Base-by-base conservation (phyloP, 2,888 invertebrate genomes). In the Xanthia togata region DNA sequence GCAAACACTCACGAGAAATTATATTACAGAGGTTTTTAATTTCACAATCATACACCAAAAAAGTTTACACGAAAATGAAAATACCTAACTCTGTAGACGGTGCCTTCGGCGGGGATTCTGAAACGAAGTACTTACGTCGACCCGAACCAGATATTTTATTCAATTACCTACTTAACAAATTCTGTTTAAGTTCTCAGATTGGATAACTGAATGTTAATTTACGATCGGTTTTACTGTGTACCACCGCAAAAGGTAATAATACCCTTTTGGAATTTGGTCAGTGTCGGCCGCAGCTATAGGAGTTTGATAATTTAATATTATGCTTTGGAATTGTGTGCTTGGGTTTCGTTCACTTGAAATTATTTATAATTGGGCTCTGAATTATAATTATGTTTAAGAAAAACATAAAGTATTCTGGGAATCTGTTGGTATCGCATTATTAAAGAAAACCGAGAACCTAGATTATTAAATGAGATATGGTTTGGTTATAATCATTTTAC, bases 151-250 rank as follows among this genome's bases (percentile, higher is more conserved):
- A 90, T 90, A 90, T 93, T 92, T 90, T 92, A 93, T 92, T 88
- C 91, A 92, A 91, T 93, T 92, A 93, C 89, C 86, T 90, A 88
- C 91, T 92, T 93, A 91, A 92, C 91, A 91, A 93, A 92, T 92
- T 93, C 90, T 89, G 91, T 92, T 93, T 90, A 91, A 92, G 91
- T 92, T 92, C 89, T 81, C 69, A 64, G 89, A 92, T 93, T 92
- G 92, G 92, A 91, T 92, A 90, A 90, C 91, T 89, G 89, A 92
- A 93, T 92, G 90, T 89, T 93, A 93, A 94, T 94, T 94, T 94
- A 94, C 92, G 92, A 94, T 93, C 91, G 92, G 91, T 92, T 93
- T 93, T 93, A 93, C 93, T 93, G 92, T 60, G 26, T 90, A 89
- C 84, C 92, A 88, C 85, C 92, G 60, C 76, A 91, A 93, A 93